Evolutionary conservation across 1,140 invertebrate genomes (phyloP), one percentile per base, ranked within the genome.

Genomic region (Drosophila bocki): DNA sequence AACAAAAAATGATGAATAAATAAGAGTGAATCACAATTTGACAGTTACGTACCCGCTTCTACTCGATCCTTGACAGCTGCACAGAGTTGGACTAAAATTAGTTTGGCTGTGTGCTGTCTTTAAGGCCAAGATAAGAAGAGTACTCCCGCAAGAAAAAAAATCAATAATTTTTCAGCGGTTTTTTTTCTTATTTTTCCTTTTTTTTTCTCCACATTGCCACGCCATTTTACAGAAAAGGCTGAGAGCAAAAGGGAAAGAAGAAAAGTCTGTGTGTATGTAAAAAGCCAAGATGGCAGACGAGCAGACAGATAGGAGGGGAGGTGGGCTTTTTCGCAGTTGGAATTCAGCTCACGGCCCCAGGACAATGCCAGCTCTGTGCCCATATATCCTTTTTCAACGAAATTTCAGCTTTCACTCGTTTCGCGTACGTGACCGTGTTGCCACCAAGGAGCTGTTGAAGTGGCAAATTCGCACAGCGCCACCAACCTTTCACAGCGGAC

Each of bases 381-480:
- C 81, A 90, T 88, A 88, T 88, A 85, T 88, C 85, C 85, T 88
- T 88, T 88, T 88, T 88, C 85, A 90, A 77, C 85, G 61, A 87
- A 90, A 81, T 85, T 90, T 90, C 75, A 90, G 85, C 85, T 90
- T 90, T 90, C 85, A 90, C 85, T 90, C 67, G 86, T 77, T 70
- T 69, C 70, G 87, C 77, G 87, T 80, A 91, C 85, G 82, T 91
- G 80, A 80, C 78, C 61, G 63, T 83, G 75, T 79, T 86, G 77
- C 85, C 90, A 71, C 82, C 84, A 91, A 92, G 91, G 90, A 92
- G 87, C 91, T 92, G 91, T 92, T 92, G 91, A 92, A 92, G 91
- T 92, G 91, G 91, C 91, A 92, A 92, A 92, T 92, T 92, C 85
- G 91, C 91, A 88, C 80, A 80, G 70, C 64, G 59, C 58, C 75